Evolutionary conservation across 2,888 invertebrate species (phyloP), one percentile per base, ranked within the genome.

Genomic region (Cerceris rybyensis): DNA sequence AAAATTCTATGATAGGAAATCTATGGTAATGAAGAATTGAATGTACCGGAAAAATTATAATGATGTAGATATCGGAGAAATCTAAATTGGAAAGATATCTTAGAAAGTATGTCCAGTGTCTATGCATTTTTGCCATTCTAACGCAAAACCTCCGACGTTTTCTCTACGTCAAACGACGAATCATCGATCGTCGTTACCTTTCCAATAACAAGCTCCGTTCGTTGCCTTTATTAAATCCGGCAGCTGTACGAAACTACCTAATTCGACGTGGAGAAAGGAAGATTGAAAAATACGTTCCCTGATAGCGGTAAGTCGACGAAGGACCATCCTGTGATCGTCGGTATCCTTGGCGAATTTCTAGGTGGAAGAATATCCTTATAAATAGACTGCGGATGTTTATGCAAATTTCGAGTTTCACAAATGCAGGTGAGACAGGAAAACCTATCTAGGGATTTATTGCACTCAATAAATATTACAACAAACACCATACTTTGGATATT

Each of bases 1-100:
- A 77, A 66, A 77, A 60, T 79, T 17, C 50, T 42, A 57, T 17
- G 16, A 16, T 58, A 42, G 65, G 17, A 50, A 46, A 49, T 52
- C 59, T 63, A 65, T 66, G 74, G 70, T 59, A 69, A 39, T 50
- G 41, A 63, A 66, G 65, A 60, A 71, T 50, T 54, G 41, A 42
- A 54, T 13, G 64, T 76, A 79, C 83, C 83, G 83, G 57, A 17
- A 63, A 17, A 59, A 73, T 46, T 72, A 74, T 74, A 61, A 68
- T 58, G 70, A 65, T 57, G 50, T 57, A 70, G 75, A 60, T 72
- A 65, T 63, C 78, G 70, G 63, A 65, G 65, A 78, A 69, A 69
- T 73, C 57, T 57, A 64, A 79, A 77, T 63, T 66, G 76, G 69
- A 71, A 70, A 68, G 46, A 65, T 78, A 67, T 72, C 41, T 58